Conservation (phyloP, 2,888 invertebrate species). For the Malthinus flaveolus region DNA sequence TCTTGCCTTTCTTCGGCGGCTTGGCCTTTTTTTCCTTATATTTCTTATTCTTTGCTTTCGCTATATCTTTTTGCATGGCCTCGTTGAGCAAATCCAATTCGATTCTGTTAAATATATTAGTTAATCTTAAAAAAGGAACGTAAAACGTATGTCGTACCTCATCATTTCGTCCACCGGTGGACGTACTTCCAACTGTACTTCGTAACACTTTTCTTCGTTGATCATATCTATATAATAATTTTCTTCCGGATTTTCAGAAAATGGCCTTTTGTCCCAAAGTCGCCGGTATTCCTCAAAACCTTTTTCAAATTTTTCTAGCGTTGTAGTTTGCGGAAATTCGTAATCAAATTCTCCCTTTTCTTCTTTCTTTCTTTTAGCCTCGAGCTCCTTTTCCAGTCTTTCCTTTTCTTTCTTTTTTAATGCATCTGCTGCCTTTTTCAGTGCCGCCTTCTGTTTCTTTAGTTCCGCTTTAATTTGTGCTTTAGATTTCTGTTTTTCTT, state of each 20-base stretch:
- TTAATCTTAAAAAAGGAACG: not conserved
- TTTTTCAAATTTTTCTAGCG: slow-evolving; percentile 52
- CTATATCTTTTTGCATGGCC: slow-evolving; percentile 32
- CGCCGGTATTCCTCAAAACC: slow-evolving; percentile 56
- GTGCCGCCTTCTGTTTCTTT: slow-evolving; percentile 35
- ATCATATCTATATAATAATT: slow-evolving; percentile 67
- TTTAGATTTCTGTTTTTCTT: slow-evolving; percentile 39
- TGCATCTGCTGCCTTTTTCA: slow-evolving; percentile 39
- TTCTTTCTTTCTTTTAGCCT: slow-evolving; percentile 27
- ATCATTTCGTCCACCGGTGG: slow-evolving; percentile 70
- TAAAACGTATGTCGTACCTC: slow-evolving; percentile 58
- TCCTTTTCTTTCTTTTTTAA: slow-evolving; percentile 53
- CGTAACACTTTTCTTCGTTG: slow-evolving; percentile 65
- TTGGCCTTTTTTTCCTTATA: slow-evolving; percentile 40
- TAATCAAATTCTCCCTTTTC: slow-evolving; percentile 30
- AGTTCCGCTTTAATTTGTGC: slow-evolving; percentile 36
- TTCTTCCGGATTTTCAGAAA: slow-evolving; percentile 61
- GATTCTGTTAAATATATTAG: slow-evolving; percentile 20
- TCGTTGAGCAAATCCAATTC: slow-evolving; percentile 35
- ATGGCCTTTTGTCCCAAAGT: slow-evolving; percentile 57
- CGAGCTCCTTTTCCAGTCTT: slow-evolving; percentile 35
- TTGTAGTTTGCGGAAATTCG: slow-evolving; percentile 45
- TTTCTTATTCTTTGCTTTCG: slow-evolving; percentile 31
- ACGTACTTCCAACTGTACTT: slow-evolving; percentile 69
- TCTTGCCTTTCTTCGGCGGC: slow-evolving; percentile 43